phyloP scores from a whole-genome alignment of 2,797 vertebrate genomes.

The Aldrovandia affinis region DNA sequence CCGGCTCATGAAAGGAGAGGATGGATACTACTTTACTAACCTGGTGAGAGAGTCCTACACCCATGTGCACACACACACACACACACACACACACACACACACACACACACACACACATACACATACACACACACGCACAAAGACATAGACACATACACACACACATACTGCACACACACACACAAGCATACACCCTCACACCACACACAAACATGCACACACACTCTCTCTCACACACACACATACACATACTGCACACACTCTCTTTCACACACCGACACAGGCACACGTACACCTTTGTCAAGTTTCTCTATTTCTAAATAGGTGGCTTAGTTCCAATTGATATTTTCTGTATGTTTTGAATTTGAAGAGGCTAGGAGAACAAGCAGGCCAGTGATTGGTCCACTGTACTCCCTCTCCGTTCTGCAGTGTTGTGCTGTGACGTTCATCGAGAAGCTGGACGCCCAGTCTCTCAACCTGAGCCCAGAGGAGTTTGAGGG shows the following conservation, averaged over 20 bases:
- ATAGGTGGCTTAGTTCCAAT: no score
- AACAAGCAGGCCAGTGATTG: not conserved
- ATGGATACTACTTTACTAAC: slow-evolving; percentile 97
- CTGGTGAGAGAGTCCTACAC: slow-evolving; percentile 71
- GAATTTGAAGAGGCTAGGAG: no score
- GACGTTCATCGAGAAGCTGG: slow-evolving; percentile 97
- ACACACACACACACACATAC: not conserved
- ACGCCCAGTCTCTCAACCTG: slow-evolving; percentile 91
- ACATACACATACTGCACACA: no score
- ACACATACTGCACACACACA: not conserved
- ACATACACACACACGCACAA: not conserved
- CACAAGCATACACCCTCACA: not conserved
- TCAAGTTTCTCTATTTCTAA: not conserved
- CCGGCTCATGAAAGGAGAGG: slow-evolving; percentile 94
- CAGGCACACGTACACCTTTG: not conserved
- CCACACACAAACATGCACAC: no score
- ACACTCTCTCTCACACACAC: not conserved
- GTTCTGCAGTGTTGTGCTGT: slow-evolving; percentile 88
- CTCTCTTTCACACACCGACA: no score
- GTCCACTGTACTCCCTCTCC: not conserved
- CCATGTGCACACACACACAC: not conserved
- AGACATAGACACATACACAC: not conserved
- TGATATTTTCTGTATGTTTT: no score
- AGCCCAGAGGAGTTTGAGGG: slow-evolving; percentile 92
- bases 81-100: not conserved